These are phyloP conservation scores for Adelognathus sp. DNA, from an alignment of 2,888 invertebrate species.

Conservation along the genomic window DNA sequence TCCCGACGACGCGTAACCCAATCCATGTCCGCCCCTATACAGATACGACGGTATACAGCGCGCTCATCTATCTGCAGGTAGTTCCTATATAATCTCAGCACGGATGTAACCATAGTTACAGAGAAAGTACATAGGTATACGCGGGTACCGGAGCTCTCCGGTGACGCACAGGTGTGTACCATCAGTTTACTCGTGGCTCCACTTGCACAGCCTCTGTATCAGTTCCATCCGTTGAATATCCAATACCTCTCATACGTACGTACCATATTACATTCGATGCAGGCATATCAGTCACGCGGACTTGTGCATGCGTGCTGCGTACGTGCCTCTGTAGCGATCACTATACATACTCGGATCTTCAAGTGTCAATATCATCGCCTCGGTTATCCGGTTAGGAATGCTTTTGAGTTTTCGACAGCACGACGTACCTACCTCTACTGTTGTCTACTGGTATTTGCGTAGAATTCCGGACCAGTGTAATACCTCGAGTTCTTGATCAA, in stretches of 20 bases:
- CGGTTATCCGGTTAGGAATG: slow-evolving; percentile 77
- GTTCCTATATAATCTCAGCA: slow-evolving; percentile 14
- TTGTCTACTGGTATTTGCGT: neutral
- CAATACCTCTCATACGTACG: neutral
- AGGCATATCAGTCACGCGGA: slow-evolving; percentile 28
- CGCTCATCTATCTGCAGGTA: slow-evolving; percentile 34
- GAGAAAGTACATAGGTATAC: slow-evolving; percentile 34
- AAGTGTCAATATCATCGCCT: slow-evolving; percentile 79
- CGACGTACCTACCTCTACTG: neutral
- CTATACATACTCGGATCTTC: slow-evolving; percentile 60
- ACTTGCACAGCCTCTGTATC: neutral
- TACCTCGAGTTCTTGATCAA: neutral
- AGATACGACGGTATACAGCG: slow-evolving; percentile 14
- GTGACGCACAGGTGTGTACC: slow-evolving; percentile 49
- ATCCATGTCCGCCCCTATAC: slow-evolving; percentile 41
- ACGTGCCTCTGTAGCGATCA: slow-evolving; percentile 53
- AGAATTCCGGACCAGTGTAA: neutral
- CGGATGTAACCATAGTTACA: slow-evolving; percentile 48
- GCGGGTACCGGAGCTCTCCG: slow-evolving; percentile 17
- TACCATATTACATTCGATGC: neutral
- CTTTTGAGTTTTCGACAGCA: slow-evolving; percentile 68
- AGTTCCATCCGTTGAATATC: neutral
- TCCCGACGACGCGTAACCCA: slow-evolving; percentile 38
- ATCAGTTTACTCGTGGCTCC: neutral
- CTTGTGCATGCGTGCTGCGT: slow-evolving; percentile 41